These are phyloP conservation scores for Aphelenchoides besseyi DNA, from an alignment of 1,140 invertebrate genomes.

Conservation along the genomic window DNA sequence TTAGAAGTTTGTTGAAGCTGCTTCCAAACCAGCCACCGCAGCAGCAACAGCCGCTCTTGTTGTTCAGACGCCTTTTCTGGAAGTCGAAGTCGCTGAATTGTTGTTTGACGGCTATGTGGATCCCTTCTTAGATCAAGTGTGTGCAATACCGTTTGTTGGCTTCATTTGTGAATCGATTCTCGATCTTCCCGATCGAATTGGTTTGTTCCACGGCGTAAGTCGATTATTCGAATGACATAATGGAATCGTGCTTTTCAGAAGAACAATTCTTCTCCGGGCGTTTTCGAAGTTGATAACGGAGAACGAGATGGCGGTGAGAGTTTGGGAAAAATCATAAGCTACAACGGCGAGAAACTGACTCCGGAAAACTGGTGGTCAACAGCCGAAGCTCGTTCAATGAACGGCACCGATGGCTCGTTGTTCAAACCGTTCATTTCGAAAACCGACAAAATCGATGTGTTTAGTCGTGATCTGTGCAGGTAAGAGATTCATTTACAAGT, in stretches of 20 bases:
- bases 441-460: conserved; percentile 51
- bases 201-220: conserved; percentile 55
- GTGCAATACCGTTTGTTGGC: conserved; percentile 53
- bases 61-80: conserved; percentile 59
- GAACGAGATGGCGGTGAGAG: conserved; percentile 38
- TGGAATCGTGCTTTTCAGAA: conserved; percentile 39
- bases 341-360: conserved; percentile 35
- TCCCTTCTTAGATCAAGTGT: conserved; percentile 59
- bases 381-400: conserved; percentile 45
- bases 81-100: conserved; percentile 61
- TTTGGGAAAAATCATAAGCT: conserved; percentile 52
- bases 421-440: conserved; percentile 56
- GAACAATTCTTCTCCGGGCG: conserved; percentile 48
- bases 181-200: conserved; percentile 59
- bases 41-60: conserved; percentile 53
- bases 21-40: conserved; percentile 54
- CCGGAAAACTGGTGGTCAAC: conserved; percentile 54
- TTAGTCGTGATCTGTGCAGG: conserved; percentile 59
- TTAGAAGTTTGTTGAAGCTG: conserved; percentile 62
- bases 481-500: conserved; percentile 21
- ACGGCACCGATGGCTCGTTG: conserved; percentile 59
- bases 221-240: conserved; percentile 13
- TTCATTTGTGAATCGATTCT: conserved; percentile 60
- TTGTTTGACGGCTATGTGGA: conserved; percentile 60
- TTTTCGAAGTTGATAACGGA: conserved; percentile 51